Conservation (phyloP, 1,140 invertebrate genomes). For the Charaxes varanes region DNA sequence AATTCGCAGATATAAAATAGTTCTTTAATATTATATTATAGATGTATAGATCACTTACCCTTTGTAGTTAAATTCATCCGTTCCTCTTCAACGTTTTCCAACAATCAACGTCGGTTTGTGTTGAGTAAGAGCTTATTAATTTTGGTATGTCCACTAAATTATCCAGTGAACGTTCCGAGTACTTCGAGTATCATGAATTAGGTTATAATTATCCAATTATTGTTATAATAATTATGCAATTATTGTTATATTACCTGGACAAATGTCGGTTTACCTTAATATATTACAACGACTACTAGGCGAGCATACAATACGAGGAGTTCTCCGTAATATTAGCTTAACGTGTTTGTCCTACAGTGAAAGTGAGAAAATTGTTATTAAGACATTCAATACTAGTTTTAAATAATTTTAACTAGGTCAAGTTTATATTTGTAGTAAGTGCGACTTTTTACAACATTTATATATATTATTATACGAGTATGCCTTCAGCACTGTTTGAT, state of each 20-base stretch:
- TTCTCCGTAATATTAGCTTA: conserved; percentile 21
- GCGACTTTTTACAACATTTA: too few species aligned
- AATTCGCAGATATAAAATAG: conserved; percentile 14
- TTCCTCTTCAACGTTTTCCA: conserved; percentile 51
- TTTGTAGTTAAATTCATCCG: conserved; percentile 71
- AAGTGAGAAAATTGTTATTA: too few species aligned
- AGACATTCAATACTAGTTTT: too few species aligned
- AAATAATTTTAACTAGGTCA: too few species aligned
- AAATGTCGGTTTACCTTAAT: too few species aligned
- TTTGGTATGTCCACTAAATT: conserved; percentile 64
- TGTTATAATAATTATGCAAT: conserved; percentile 1
- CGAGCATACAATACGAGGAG: conserved; percentile 25
- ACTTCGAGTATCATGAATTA: conserved; percentile 61
- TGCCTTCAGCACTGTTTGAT: too few species aligned
- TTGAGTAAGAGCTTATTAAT: conserved; percentile 55
- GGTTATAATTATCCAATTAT: conserved; percentile 16
- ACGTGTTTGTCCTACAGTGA: conserved; percentile 14
- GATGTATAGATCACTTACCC: conserved; percentile 36
- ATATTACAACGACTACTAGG: conserved; percentile 52
- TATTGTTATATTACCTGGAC: neutral
- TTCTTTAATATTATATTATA: too few species aligned
- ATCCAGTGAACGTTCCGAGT: conserved; percentile 61
- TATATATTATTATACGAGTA: too few species aligned
- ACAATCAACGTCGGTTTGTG: conserved; percentile 56
- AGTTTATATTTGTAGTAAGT: too few species aligned